Conservation (phyloP, 2,888 invertebrate genomes). For the Lysandra bellargus region DNA sequence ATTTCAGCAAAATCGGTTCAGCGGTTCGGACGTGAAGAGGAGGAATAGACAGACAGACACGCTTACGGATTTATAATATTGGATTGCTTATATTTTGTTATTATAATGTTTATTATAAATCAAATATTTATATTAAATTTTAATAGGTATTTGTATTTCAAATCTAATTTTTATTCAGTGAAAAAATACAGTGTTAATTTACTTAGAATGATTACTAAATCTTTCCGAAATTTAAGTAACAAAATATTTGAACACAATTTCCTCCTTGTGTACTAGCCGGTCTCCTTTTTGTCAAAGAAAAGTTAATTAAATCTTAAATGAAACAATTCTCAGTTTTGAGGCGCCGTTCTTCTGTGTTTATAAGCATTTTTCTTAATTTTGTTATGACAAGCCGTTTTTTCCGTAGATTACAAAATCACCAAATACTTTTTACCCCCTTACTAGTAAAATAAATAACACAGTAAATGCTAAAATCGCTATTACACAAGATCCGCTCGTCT, state of each 20-base stretch:
- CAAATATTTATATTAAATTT: too few species aligned
- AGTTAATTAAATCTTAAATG: constrained; percentile 18
- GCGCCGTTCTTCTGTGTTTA: background rate
- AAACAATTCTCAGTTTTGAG: constrained; percentile 13
- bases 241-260: constrained; percentile 17
- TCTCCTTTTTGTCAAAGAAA: constrained; percentile 5
- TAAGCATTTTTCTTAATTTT: background rate
- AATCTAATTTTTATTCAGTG: background rate
- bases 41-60: too few species aligned
- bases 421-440: too few species aligned
- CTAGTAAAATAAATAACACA: background rate
- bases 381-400: background rate
- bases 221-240: constrained; percentile 31
- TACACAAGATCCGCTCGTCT: too few species aligned
- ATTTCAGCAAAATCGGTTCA: too few species aligned
- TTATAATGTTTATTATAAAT: too few species aligned
- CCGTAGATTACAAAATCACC: background rate
- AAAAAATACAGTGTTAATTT: background rate
- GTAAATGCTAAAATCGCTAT: too few species aligned
- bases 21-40: too few species aligned
- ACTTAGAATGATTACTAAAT: background rate
- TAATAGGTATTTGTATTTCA: background rate
- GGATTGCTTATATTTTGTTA: too few species aligned
- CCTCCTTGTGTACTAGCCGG: constrained; percentile 3
- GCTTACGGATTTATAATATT: too few species aligned